Conservation (phyloP, 2,797 vertebrate species). For the Enteromius treurensis region DNA sequence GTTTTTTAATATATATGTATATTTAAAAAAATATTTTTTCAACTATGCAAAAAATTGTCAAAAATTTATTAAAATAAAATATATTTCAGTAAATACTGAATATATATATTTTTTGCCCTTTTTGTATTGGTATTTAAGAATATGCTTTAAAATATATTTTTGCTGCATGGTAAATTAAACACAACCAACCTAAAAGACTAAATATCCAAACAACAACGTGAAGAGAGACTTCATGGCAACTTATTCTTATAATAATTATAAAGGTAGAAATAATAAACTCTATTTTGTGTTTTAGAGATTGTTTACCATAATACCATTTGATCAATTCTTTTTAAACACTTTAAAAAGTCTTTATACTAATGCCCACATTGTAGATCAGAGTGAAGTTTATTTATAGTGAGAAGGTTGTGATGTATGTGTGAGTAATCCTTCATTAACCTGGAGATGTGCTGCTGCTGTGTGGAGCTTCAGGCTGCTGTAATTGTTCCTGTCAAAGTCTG, state of each 20-base stretch:
- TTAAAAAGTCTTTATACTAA: not conserved
- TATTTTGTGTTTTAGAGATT: not conserved
- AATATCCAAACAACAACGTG: slow-evolving; percentile 67
- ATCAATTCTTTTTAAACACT: not conserved
- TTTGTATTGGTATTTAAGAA: no score
- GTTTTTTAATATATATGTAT: not conserved
- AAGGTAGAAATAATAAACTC: not conserved
- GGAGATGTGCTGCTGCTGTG: not conserved
- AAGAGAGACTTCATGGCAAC: slow-evolving; percentile 67
- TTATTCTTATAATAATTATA: not conserved
- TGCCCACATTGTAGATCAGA: not conserved
- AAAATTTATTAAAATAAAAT: no score
- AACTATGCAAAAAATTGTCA: no score
- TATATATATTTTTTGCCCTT: not conserved
- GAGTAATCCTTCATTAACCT: not conserved
- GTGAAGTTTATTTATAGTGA: not conserved
- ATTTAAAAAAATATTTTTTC: not conserved
- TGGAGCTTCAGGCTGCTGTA: slow-evolving; percentile 24
- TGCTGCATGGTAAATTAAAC: not conserved
- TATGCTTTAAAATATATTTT: not conserved
- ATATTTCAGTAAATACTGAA: no score
- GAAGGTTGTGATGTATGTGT: not conserved
- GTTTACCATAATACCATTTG: not conserved
- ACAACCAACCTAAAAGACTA: not conserved
- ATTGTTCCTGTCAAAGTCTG: slow-evolving; percentile 60